phyloP scores from a whole-genome alignment of 2,888 invertebrate genomes.

The Chironomus riparius region DNA sequence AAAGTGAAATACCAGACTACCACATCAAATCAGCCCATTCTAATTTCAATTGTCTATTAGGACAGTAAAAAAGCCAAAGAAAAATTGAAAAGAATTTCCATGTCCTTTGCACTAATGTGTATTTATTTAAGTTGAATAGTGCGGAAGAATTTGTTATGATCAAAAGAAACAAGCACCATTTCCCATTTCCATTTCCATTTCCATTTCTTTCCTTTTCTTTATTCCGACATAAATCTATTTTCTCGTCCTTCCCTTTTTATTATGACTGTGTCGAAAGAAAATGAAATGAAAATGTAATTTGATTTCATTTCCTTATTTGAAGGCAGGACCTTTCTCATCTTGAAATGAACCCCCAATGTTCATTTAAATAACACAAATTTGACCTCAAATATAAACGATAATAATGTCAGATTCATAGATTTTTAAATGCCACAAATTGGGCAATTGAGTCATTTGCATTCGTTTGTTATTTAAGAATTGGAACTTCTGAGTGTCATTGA shows the following conservation, averaged over 20 bases:
- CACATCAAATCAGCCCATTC: no score
- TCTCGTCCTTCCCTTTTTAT: neutral
- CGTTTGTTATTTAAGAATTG: neutral
- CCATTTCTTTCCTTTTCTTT: neutral
- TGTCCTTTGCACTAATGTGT: neutral
- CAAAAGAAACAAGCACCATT: neutral
- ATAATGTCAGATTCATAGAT: neutral
- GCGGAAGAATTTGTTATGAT: neutral
- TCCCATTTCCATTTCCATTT: neutral
- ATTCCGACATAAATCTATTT: slow-evolving; percentile 12
- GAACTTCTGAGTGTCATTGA: slow-evolving; percentile 33
- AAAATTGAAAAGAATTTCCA: neutral
- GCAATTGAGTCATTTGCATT: neutral
- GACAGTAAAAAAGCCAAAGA: neutral
- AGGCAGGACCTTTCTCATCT: neutral
- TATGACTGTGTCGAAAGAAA: neutral
- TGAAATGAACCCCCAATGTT: neutral
- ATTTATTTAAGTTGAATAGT: neutral
- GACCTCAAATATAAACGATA: neutral
- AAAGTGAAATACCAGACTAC: no score
- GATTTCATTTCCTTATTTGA: slow-evolving; percentile 5
- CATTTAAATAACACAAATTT: neutral
- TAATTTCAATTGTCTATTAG: neutral
- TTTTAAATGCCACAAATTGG: neutral
- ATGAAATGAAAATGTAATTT: slow-evolving; percentile 22